Conservation (phyloP, 2,113 vertebrate species). For the Lepus timidus region DNA sequence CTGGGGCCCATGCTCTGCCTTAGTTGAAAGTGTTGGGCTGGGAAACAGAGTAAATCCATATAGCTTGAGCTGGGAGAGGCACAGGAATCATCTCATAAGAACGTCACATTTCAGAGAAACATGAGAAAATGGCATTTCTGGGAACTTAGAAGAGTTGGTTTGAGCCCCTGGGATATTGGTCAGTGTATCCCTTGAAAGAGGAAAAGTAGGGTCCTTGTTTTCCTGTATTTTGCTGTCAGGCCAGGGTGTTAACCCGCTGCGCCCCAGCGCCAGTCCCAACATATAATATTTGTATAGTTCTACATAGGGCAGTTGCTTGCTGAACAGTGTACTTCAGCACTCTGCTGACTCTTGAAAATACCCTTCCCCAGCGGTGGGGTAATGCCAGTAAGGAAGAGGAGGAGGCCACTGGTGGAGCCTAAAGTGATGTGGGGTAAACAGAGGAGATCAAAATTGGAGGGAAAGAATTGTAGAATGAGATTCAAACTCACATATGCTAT, state of each 20-base stretch:
- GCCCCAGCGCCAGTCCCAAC: too few species aligned
- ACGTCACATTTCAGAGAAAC: not conserved
- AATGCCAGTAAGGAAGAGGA: not conserved
- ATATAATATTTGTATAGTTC: too few species aligned
- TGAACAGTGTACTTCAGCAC: too few species aligned
- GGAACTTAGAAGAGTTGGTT: not conserved
- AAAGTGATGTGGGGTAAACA: not conserved
- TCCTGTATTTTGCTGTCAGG: conserved; percentile 12
- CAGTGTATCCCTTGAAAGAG: conserved; percentile 23
- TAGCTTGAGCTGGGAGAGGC: not conserved
- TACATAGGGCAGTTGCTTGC: too few species aligned
- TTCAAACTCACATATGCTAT: not conserved
- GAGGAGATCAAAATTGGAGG: not conserved
- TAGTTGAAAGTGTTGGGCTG: not conserved
- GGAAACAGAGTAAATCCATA: not conserved
- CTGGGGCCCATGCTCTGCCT: not conserved
- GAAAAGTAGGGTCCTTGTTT: not conserved
- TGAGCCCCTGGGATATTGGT: not conserved
- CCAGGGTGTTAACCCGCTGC: too few species aligned
- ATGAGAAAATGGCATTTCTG: conserved; percentile 10
- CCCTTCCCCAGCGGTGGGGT: not conserved
- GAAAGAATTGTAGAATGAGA: not conserved
- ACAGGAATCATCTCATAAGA: not conserved
- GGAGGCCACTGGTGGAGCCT: not conserved
- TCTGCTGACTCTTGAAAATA: conserved; percentile 39